Conservation (phyloP, 2,888 invertebrate species). For the Endomychus coccineus region DNA sequence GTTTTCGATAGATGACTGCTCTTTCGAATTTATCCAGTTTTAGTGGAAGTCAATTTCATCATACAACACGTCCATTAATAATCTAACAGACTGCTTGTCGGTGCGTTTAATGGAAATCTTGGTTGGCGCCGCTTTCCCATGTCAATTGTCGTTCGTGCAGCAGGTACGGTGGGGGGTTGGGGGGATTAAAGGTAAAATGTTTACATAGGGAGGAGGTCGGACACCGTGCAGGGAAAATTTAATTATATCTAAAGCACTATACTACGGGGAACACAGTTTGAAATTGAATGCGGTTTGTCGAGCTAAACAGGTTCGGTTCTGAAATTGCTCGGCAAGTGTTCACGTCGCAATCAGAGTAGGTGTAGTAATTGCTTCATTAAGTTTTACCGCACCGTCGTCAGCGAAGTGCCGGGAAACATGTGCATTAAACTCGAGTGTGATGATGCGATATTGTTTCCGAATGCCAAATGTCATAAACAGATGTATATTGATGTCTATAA, state of each 20-base stretch:
- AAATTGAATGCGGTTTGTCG: constrained; percentile 35
- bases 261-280: constrained; percentile 20
- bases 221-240: constrained; percentile 19
- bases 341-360: constrained; percentile 29
- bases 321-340: constrained; percentile 30
- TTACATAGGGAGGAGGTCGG: constrained; percentile 16
- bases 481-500: too few species aligned
- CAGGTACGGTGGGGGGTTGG: constrained; percentile 4
- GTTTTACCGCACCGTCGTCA: constrained; percentile 32
- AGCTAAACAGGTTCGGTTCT: constrained; percentile 25
- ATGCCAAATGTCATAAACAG: constrained; percentile 10
- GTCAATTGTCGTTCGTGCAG: constrained; percentile 30
- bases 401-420: constrained; percentile 30
- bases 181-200: constrained; percentile 24
- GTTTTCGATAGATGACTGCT: too few species aligned
- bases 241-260: constrained; percentile 18
- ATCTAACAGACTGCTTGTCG: constrained; percentile 34
- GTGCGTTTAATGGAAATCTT: constrained; percentile 39
- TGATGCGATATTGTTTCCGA: constrained; percentile 12
- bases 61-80: constrained; percentile 37
- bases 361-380: constrained; percentile 38
- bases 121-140: constrained; percentile 29
- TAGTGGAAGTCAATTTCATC: constrained; percentile 36
- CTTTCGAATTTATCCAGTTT: too few species aligned
- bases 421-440: constrained; percentile 35